Base-by-base conservation (phyloP, 2,888 invertebrate species). In the Melanostoma scalare region DNA sequence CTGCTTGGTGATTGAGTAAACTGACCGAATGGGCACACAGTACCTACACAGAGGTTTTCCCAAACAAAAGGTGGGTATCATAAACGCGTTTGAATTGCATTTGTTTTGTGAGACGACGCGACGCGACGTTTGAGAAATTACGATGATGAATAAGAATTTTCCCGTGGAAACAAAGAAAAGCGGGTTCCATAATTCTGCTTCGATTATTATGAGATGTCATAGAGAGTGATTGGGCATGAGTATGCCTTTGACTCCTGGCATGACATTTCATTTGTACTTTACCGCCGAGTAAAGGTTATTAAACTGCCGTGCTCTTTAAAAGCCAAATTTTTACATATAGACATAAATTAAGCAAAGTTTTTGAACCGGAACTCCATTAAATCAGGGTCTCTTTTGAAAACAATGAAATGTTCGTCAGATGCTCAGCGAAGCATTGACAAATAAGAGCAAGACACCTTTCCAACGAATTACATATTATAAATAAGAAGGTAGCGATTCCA, bases 341-440 rank as follows among this genome's bases (percentile, higher is more conserved):
- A 82, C 78, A 78, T 82, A 82, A 82, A 82, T 82, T 82, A 82
- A 60, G 73, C 36, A 78, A 65, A 78, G 6, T 63, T 69, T 78
- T 82, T 82, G 82, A 82, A 82, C 82, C 78, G 78, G 73, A 82
- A 82, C 82, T 46, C 69, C 68, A 78, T 82, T 78, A 61, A 73
- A 82, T 74, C 63, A 78, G 78, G 73, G 33, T 65, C 58, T 53
- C 56, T 52, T 67, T 35, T 35, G 71, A 55, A 81, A 61, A 81
- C 76, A 81, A 81, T 81, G 61, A 77, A 73, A 61, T 82, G 61
- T 61, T 73, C 81, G 73, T 82, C 81, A 82, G 81, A 68, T 73
- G 81, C 20, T 73, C 73, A 82, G 63, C 81, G 67, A 82, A 73
- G 81, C 81, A 63, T 77, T 81, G 33, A 61, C 44, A 81, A 67